phyloP scores from a whole-genome alignment of 2,113 vertebrate genomes.

The Cephalopholis sonnerati region DNA sequence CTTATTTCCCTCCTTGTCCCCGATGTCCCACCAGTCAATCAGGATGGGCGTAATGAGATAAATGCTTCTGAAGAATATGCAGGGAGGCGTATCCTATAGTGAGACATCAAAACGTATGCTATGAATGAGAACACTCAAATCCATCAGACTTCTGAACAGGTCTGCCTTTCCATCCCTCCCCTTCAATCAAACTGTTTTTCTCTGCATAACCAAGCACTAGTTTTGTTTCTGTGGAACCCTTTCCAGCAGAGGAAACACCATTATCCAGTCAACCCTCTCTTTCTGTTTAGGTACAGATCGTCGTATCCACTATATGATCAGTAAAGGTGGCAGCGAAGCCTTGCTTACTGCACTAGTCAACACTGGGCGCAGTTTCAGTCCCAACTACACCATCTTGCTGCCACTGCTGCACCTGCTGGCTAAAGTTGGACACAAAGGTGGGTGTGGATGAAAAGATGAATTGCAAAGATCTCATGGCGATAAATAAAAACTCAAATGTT shows the following conservation, averaged over 20 bases:
- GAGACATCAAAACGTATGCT: no score
- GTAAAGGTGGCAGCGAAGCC: constrained; percentile 92
- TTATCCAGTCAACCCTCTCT: neutral
- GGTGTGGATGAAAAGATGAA: constrained; percentile 13
- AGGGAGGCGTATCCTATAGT: no score
- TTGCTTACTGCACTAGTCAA: constrained; percentile 88
- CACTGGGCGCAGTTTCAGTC: constrained; percentile 50
- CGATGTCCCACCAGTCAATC: no score
- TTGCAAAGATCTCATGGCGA: neutral
- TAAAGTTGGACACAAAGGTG: constrained; percentile 94
- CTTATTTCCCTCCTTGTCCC: no score
- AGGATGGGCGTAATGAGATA: no score
- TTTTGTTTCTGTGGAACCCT: neutral
- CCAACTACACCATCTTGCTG: constrained; percentile 85
- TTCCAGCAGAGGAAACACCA: neutral
- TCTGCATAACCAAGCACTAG: neutral
- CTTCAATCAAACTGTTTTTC: neutral
- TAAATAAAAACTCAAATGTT: neutral
- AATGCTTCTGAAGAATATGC: no score
- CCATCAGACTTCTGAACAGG: neutral
- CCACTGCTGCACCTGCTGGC: constrained; percentile 89
- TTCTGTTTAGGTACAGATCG: constrained; percentile 87
- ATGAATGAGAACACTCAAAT: no score
- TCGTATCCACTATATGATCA: constrained; percentile 91
- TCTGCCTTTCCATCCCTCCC: no score